Evolutionary conservation across 2,113 vertebrate species (phyloP), one percentile per base, ranked within the genome.

Genomic region (Ctenodactylus gundi): DNA sequence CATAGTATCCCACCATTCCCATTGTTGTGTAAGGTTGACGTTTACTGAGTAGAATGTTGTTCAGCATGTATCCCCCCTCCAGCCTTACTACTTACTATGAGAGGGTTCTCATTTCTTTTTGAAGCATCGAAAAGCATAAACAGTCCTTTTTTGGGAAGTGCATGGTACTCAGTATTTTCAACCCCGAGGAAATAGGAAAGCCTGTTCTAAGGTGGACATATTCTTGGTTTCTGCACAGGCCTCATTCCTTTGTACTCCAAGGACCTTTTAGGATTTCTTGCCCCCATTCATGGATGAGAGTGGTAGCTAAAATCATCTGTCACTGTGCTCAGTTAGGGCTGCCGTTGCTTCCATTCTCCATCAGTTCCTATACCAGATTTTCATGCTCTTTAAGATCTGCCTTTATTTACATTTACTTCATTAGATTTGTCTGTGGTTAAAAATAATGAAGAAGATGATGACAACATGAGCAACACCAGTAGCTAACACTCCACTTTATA

Each of bases 31-130:
- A 72, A 62, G 76, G 44, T 62, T 49, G 83, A 75, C 91, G 64
- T 86, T 49, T 77, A n/a, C 51, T 49, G 34, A 72, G 44, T 64
- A 39, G 75, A 95, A 41, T 75, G 41, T 49, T 23, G 51, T 58
- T 72, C 70, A 62, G 14, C 41, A 7, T 65, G 31, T 72, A 1
- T 53, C 88, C 78, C 73, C 60, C 29, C 25, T 44, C 41, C 57
- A 13, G 23, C 70, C 70, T 96, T 91, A 29, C 85, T 90, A 34
- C 41, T 92, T 65, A 41, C 23, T 39, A 21, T 34, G 34, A 58
- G n/a, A 70, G 80, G 60, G 6, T 60, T 82, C 90, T 76, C 60
- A 15, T 76, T 70, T 95, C 68, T 88, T 72, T 92, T 65, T 64
- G 83, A 91, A 34, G 60, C 6, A 58, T 68, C 14, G 70, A 36